These are phyloP conservation scores for Oxyura jamaicensis DNA, from an alignment of 2,113 vertebrate species.

Conservation along the genomic window DNA sequence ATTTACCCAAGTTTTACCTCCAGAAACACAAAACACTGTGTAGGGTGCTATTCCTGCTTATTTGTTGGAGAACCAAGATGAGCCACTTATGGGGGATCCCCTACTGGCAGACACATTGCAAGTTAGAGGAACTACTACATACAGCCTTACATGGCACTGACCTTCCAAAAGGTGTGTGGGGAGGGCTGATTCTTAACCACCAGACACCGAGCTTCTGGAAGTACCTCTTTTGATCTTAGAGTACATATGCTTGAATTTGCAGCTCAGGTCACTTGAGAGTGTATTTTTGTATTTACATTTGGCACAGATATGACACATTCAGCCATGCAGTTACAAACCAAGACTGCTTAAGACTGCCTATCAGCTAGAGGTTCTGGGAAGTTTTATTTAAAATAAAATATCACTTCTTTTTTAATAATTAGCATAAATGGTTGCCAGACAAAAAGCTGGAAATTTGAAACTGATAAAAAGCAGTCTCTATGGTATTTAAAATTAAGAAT, in stretches of 20 bases:
- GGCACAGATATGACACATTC: neutral
- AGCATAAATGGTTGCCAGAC: neutral
- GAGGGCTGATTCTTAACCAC: neutral
- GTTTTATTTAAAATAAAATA: neutral
- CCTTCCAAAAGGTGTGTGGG: neutral
- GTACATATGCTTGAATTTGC: neutral
- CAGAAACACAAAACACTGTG: neutral
- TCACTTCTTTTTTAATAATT: neutral
- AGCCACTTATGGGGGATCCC: neutral
- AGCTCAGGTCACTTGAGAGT: neutral
- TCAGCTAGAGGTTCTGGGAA: neutral
- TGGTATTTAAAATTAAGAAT: neutral
- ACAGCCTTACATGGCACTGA: neutral
- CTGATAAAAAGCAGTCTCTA: neutral
- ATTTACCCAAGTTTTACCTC: neutral
- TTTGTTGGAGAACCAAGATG: neutral
- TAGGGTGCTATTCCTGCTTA: neutral
- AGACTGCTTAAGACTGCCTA: neutral
- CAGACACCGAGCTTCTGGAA: neutral
- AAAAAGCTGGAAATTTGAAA: neutral
- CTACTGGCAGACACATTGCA: neutral
- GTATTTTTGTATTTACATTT: neutral
- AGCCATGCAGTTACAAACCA: neutral
- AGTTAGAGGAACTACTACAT: neutral
- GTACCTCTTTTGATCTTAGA: neutral